Conservation (phyloP, 2,888 invertebrate species). For the Dysmachus trigonus region DNA sequence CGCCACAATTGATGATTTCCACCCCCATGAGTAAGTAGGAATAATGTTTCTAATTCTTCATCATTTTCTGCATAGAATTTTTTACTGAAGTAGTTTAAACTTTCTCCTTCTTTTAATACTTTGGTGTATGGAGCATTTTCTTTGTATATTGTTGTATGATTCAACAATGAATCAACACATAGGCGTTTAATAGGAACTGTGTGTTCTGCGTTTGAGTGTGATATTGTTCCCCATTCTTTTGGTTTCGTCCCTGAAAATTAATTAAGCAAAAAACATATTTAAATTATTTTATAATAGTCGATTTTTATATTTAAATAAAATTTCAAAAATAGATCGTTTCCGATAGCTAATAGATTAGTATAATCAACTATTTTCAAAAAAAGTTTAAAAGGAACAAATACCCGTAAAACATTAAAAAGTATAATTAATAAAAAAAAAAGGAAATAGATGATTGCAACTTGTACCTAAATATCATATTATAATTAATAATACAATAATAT, state of each 20-base stretch:
- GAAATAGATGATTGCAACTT: too few species aligned
- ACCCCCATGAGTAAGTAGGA: neutral
- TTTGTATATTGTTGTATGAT: neutral
- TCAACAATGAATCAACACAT: neutral
- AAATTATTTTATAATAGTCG: neutral
- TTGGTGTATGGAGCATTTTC: neutral
- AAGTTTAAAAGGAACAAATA: neutral
- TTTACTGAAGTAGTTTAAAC: neutral
- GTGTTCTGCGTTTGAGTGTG: neutral
- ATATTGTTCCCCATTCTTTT: neutral
- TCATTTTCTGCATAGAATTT: neutral
- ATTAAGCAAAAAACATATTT: neutral
- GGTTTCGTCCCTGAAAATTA: neutral
- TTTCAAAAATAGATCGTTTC: neutral
- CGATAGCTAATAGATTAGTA: too few species aligned
- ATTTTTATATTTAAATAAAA: neutral
- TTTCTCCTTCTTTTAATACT: neutral
- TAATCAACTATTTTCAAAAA: too few species aligned
- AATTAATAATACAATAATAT: too few species aligned
- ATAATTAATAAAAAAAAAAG: too few species aligned
- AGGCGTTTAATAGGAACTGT: neutral
- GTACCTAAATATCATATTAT: too few species aligned
- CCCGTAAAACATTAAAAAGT: too few species aligned
- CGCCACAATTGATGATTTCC: conserved; percentile 3
- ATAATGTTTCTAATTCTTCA: neutral